Conservation (phyloP, 2,113 vertebrate genomes). For the Hucho hucho region DNA sequence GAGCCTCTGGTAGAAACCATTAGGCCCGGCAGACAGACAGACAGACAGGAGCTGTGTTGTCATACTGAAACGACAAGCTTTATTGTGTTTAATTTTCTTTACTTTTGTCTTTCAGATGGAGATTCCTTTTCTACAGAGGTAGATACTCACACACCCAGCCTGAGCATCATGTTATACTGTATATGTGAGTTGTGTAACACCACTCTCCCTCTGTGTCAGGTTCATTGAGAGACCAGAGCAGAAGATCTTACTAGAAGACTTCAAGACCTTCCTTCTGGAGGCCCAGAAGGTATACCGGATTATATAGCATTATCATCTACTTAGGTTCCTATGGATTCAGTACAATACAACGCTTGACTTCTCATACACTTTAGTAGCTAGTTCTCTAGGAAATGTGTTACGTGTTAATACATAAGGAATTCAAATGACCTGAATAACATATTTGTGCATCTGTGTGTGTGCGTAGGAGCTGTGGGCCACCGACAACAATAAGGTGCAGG, state of each 20-base stretch:
- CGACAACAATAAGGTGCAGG: slow-evolving; percentile 84
- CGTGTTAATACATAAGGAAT: too few relatives aligned
- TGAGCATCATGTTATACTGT: slow-evolving; percentile 1
- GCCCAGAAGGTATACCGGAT: slow-evolving; percentile 82
- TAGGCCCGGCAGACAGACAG: slow-evolving; percentile 56
- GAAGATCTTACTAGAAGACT: slow-evolving; percentile 82
- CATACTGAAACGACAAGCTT: neutral
- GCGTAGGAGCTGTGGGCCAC: slow-evolving; percentile 89
- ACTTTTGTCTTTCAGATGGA: slow-evolving; percentile 80
- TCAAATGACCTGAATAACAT: too few relatives aligned
- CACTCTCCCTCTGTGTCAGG: slow-evolving; percentile 62
- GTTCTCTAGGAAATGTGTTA: neutral
- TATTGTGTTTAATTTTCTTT: neutral
- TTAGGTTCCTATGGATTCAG: neutral
- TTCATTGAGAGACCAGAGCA: slow-evolving; percentile 83
- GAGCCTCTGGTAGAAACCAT: slow-evolving; percentile 67
- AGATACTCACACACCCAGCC: neutral
- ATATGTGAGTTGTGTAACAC: neutral
- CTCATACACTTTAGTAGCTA: too few relatives aligned
- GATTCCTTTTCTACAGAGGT: slow-evolving; percentile 85
- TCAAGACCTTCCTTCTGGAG: slow-evolving; percentile 89
- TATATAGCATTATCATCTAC: neutral
- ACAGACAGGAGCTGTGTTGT: slow-evolving; percentile 22
- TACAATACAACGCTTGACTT: neutral
- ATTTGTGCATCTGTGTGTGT: slow-evolving; percentile 11